Evolutionary conservation across 2,113 vertebrate species (phyloP).

Genomic region (Odobenus rosmarus): DNA sequence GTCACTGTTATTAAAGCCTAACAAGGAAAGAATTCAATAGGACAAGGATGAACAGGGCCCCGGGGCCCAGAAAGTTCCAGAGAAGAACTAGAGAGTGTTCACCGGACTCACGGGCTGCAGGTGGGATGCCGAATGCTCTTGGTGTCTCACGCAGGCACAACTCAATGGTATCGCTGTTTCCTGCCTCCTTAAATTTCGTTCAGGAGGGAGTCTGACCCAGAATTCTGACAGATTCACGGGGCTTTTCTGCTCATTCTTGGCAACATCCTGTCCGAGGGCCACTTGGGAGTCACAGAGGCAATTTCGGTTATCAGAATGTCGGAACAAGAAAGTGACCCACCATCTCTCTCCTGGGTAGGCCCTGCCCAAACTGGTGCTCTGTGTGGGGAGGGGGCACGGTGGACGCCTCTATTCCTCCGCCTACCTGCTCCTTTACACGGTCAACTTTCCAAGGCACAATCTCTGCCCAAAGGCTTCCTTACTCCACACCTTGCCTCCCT

Average conservation of each 20-base stretch:
- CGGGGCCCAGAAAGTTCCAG: background rate
- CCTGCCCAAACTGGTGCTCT: background rate
- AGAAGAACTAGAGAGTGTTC: background rate
- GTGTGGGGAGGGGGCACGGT: rapidly evolving
- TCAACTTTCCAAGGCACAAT: rapidly evolving
- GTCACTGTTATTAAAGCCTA: rapidly evolving
- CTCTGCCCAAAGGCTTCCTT: background rate
- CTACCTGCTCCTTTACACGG: rapidly evolving
- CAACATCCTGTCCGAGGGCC: too few species aligned
- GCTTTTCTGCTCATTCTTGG: background rate
- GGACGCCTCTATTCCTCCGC: rapidly evolving
- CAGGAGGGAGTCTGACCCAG: background rate
- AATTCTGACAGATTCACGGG: background rate
- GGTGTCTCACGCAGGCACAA: rapidly evolving
- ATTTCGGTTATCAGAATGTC: background rate
- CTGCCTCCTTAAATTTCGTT: rapidly evolving
- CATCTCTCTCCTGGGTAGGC: rapidly evolving
- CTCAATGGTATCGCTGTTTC: rapidly evolving
- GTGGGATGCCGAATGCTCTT: rapidly evolving
- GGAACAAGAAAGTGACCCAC: too few species aligned
- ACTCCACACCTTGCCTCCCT: too few species aligned
- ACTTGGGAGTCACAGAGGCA: background rate
- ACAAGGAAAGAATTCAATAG: too few species aligned
- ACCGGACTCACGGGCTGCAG: rapidly evolving
- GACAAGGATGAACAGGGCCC: background rate